Evolutionary conservation across 2,888 invertebrate species (phyloP).

Genomic region (Mimachlamys varia): DNA sequence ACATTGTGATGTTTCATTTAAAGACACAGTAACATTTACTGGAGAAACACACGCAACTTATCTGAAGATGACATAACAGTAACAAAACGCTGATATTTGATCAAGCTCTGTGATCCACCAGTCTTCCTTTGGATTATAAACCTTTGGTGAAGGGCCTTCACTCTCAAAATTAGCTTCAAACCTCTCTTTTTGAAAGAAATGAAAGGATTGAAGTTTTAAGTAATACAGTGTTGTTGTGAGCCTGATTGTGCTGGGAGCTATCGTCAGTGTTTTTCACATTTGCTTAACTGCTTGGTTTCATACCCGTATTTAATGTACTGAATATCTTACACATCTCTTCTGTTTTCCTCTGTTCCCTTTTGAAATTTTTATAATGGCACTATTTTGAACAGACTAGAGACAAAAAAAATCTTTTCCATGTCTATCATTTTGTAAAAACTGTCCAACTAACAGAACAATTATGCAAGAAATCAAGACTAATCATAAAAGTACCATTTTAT

Average conservation of each 20-base stretch:
- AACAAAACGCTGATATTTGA: too few relatives aligned
- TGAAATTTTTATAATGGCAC: not conserved
- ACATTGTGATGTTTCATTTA: not conserved
- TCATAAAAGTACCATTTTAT: too few relatives aligned
- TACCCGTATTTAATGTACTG: not conserved
- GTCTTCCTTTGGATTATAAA: not conserved
- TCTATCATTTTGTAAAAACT: not conserved
- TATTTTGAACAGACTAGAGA: not conserved
- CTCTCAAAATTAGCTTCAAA: not conserved
- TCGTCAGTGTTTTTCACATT: not conserved
- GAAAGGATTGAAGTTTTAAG: not conserved
- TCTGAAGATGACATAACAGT: too few relatives aligned
- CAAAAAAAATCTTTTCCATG: not conserved
- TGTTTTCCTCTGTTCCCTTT: not conserved
- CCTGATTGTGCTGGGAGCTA: not conserved
- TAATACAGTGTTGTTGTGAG: not conserved
- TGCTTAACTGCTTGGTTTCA: not conserved
- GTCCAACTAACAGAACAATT: not conserved
- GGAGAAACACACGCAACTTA: too few relatives aligned
- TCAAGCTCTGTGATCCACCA: too few relatives aligned
- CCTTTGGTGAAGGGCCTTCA: not conserved
- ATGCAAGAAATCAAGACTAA: not conserved
- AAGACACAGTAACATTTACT: not conserved
- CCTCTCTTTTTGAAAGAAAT: not conserved
- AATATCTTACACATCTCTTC: not conserved